These are phyloP conservation scores for Dryobotodes eremita DNA, from an alignment of 2,888 invertebrate genomes.

Conservation along the genomic window DNA sequence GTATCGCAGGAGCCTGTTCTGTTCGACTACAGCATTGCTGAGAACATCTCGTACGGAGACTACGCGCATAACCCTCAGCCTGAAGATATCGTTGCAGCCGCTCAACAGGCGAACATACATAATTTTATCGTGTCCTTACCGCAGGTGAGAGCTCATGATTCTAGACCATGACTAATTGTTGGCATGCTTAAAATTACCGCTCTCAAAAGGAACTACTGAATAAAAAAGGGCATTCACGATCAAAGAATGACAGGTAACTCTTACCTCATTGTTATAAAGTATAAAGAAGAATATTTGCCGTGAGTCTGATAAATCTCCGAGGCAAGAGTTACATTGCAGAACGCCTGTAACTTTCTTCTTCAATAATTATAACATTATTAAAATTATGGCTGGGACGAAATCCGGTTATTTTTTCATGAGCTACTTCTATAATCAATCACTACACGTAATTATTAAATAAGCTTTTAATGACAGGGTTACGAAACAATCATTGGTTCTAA, in stretches of 20 bases:
- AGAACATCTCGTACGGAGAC: slow-evolving; percentile 97
- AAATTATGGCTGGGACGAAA: background rate
- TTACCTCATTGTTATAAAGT: background rate
- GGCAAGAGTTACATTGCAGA: background rate
- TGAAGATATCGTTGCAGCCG: slow-evolving; percentile 93
- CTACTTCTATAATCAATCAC: background rate
- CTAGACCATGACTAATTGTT: background rate
- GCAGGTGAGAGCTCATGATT: slow-evolving; percentile 80
- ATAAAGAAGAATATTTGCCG: background rate
- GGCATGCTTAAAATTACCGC: too few relatives aligned
- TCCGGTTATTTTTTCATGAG: background rate
- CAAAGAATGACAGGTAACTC: background rate
- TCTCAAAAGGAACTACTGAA: background rate
- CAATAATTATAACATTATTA: background rate
- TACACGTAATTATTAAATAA: background rate
- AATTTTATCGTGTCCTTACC: slow-evolving; percentile 94
- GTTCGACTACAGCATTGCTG: slow-evolving; percentile 95
- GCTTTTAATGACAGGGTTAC: slow-evolving; percentile 92
- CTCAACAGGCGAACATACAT: slow-evolving; percentile 95
- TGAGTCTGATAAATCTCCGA: background rate
- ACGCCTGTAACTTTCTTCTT: background rate
- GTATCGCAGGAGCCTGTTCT: slow-evolving; percentile 94
- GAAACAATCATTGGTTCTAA: slow-evolving; percentile 94
- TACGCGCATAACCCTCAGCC: slow-evolving; percentile 91
- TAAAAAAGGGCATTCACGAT: background rate